Evolutionary conservation across 35 echinoderm and acorn worm genomes (phyloP), one percentile per base, ranked within the genome.

Genomic region (Apostichopus californicus): DNA sequence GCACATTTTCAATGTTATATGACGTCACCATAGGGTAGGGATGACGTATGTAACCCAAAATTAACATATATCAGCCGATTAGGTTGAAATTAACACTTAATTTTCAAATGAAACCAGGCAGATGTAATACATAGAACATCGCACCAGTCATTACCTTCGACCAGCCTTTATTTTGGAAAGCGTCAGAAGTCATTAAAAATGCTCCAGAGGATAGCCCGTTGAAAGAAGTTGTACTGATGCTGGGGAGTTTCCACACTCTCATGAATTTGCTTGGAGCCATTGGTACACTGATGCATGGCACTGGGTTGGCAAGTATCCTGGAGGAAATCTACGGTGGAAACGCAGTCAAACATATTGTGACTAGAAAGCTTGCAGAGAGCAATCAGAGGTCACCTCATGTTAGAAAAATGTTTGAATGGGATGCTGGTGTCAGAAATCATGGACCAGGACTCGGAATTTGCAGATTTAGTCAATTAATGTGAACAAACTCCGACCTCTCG

Each of bases 131-230:
- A 25, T 25, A 94, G 34, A 5, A 84, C 71, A 58, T 57, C 22
- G 21, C 93, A 18, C 93, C 93, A 21, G 73, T 92, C 6, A 56
- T 92, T 4, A 92, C 90, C 52, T 92, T 92, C 80, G 90, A 92
- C 53, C 93, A 94, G 72, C 93, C 93, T 1, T 78, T 73, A 1
- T 94, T 24, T 21, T 94, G 93, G 93, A 91, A 94, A 61, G 93
- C 93, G 8, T 1, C 56, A 8, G 52, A 57, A 22, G 77, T 94
- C 17, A 85, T 92, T 34, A 3, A 5, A 0, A 54, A 17, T 90
- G 11, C 21, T 5, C 25, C 25, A 88, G 4, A 70, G 0, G 53
- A 55, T 34, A 75, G 83, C 71, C 28, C 5, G 5, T 10, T 91
- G 63, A 79, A 79, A 54, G 21, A 59, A 22, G 54, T 75, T 87